These are phyloP conservation scores for Cheilosia variabilis DNA, from an alignment of 2,888 invertebrate species.

Conservation along the genomic window DNA sequence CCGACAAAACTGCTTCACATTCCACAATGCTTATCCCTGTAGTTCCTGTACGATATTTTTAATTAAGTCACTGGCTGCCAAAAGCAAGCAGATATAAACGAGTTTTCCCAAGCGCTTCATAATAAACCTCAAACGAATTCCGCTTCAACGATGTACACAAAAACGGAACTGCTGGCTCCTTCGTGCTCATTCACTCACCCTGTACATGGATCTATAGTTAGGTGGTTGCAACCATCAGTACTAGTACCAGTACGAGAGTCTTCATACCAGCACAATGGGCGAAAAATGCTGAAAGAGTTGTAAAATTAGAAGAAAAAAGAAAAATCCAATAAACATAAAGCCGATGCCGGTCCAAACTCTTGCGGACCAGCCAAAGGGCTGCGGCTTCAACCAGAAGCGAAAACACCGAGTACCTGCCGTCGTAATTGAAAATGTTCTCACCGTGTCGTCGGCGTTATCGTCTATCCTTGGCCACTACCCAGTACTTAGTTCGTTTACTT, in stretches of 20 bases:
- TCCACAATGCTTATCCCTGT: slow-evolving; percentile 17
- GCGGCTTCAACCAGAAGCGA: slow-evolving; percentile 31
- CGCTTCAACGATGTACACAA: slow-evolving; percentile 17
- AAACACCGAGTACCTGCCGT: neutral
- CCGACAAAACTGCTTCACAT: slow-evolving; percentile 31
- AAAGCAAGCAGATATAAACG: neutral
- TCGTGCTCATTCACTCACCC: slow-evolving; percentile 1
- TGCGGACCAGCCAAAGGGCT: slow-evolving; percentile 21
- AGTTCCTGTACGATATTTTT: slow-evolving; percentile 36
- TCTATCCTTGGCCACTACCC: neutral
- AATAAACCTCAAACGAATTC: slow-evolving; percentile 50
- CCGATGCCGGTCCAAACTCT: slow-evolving; percentile 23
- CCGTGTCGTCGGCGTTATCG: slow-evolving; percentile 8
- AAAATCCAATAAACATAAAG: slow-evolving; percentile 47
- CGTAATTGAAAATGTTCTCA: slow-evolving; percentile 54
- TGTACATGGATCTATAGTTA: slow-evolving; percentile 27
- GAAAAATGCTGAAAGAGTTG: slow-evolving; percentile 5
- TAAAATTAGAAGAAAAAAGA: neutral
- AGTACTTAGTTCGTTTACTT: slow-evolving; percentile 8
- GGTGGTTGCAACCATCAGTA: slow-evolving; percentile 15
- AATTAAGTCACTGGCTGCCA: slow-evolving; percentile 8
- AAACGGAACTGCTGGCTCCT: neutral
- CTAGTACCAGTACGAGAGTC: neutral
- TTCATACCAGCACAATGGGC: neutral
- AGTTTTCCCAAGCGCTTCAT: slow-evolving; percentile 47